These are phyloP conservation scores for Brachystomella parvula DNA, from an alignment of 1,140 invertebrate species.

Conservation along the genomic window DNA sequence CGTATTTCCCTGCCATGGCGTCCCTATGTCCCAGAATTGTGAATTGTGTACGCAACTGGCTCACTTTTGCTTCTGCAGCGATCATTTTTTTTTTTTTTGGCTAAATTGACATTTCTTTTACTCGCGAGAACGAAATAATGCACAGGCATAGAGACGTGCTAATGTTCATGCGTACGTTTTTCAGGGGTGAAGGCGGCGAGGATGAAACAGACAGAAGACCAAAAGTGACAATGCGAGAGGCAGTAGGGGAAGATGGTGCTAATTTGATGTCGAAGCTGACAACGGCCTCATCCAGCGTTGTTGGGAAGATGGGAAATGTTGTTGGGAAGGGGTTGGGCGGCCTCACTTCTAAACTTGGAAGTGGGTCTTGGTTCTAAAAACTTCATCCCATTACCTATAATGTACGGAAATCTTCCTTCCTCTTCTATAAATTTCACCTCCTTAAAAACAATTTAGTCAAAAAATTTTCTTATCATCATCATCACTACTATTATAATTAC, in stretches of 20 bases:
- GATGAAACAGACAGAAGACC: constrained; percentile 53
- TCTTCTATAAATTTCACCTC: not conserved
- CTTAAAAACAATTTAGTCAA: not conserved
- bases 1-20: no score
- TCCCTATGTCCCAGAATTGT: no score
- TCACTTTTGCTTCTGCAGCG: no score
- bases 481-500: no score
- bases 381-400: not conserved
- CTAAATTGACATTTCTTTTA: no score
- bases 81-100: no score
- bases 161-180: no score
- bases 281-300: constrained; percentile 64
- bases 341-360: constrained; percentile 67
- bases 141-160: no score
- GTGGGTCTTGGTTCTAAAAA: constrained; percentile 47
- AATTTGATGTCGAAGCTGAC: constrained; percentile 58
- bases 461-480: no score
- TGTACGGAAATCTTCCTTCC: no score
- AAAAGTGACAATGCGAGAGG: constrained; percentile 56
- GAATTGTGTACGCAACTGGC: no score
- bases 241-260: constrained; percentile 52
- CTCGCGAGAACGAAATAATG: no score
- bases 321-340: constrained; percentile 74
- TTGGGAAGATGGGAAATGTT: constrained; percentile 68
- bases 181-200: constrained; percentile 49